These are phyloP conservation scores for Andrena hattorfiana DNA, from an alignment of 2,888 invertebrate species.

Conservation along the genomic window DNA sequence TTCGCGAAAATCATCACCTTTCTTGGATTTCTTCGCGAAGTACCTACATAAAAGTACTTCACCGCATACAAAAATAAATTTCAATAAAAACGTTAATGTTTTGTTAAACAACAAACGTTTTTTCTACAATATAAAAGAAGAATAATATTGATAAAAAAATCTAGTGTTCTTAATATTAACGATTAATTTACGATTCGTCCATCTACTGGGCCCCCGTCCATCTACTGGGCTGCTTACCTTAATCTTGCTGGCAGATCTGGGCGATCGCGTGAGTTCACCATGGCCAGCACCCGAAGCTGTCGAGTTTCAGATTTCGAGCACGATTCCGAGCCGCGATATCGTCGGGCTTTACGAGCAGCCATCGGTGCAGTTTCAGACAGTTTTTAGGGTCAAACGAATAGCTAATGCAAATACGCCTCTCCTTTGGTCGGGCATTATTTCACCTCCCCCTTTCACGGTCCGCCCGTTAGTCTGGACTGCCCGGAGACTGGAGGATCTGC, in stretches of 20 bases:
- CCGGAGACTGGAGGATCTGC: constrained; percentile 62
- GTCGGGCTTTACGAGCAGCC: constrained; percentile 68
- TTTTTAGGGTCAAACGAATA: constrained; percentile 75
- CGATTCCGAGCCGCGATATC: constrained; percentile 59
- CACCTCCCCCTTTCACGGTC: constrained; percentile 51
- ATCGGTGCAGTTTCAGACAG: constrained; percentile 69
- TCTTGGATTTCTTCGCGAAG: no score
- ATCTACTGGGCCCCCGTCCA: no score
- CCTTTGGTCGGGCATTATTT: constrained; percentile 64
- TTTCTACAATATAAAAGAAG: no score
- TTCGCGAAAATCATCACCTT: no score
- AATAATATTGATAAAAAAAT: no score
- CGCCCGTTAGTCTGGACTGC: constrained; percentile 64
- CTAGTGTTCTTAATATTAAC: no score
- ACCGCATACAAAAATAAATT: no score
- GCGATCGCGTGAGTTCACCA: constrained; percentile 11
- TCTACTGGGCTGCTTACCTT: no score
- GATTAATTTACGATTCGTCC: no score
- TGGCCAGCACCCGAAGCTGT: constrained; percentile 1
- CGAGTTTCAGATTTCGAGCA: constrained; percentile 64
- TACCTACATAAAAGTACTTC: no score
- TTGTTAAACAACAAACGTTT: no score
- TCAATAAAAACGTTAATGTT: no score
- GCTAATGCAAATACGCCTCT: constrained; percentile 74
- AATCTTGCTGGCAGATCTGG: background rate